phyloP scores from a whole-genome alignment of 2,113 vertebrate species.

The Oreochromis aureus region DNA sequence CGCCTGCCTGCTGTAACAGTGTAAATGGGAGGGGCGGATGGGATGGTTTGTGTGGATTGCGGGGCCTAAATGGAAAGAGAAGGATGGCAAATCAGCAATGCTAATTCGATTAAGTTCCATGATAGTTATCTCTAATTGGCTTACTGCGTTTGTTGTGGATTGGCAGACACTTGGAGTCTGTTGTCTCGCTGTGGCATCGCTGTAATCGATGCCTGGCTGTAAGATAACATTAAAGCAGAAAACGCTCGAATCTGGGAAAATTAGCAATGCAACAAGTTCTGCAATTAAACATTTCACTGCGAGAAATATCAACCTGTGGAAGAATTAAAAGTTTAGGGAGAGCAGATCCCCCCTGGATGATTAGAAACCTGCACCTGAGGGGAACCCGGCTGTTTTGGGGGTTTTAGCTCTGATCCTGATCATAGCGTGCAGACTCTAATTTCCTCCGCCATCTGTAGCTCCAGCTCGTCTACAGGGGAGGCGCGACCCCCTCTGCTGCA shows the following conservation, averaged over 20 bases:
- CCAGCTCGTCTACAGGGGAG: background rate
- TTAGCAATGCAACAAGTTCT: background rate
- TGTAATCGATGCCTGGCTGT: background rate
- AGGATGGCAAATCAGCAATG: slow-evolving; percentile 15
- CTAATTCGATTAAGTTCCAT: slow-evolving; percentile 40
- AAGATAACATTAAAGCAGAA: background rate
- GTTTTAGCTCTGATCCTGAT: slow-evolving; percentile 30
- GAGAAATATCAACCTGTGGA: background rate
- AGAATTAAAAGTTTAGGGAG: background rate
- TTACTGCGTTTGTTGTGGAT: slow-evolving; percentile 17
- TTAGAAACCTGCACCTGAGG: background rate
- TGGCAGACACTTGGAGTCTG: slow-evolving; percentile 5
- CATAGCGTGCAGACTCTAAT: slow-evolving; percentile 38
- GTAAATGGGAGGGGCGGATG: background rate
- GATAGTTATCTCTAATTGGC: slow-evolving; percentile 51
- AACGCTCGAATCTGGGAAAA: background rate
- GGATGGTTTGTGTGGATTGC: background rate
- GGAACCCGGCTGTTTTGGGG: background rate
- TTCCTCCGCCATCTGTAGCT: slow-evolving; percentile 53
- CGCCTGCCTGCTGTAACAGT: background rate
- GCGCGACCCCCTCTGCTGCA: background rate
- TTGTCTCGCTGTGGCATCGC: background rate
- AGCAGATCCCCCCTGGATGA: background rate
- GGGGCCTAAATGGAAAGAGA: slow-evolving; percentile 6
- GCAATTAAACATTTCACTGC: background rate